Evolutionary conservation across 2,797 vertebrate species (phyloP), one percentile per base, ranked within the genome.

Genomic region (Labroides dimidiatus): DNA sequence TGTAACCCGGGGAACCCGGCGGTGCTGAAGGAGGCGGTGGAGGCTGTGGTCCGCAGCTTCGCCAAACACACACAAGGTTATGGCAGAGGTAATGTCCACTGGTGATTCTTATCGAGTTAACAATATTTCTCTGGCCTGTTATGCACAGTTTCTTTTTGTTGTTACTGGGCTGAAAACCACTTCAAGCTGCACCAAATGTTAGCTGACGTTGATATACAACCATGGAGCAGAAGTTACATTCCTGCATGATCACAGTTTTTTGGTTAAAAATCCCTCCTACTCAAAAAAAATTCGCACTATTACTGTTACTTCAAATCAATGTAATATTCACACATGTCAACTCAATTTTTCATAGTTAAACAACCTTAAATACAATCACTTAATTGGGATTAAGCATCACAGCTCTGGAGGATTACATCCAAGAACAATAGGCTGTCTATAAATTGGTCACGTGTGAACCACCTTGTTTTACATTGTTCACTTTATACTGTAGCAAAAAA

Each of bases 1-100:
- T 90, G 90, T 9, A 87, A 90, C 85, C 90, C 93, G 54, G 92
- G 92, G 73, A 96, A 96, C 87, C 97, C 96, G 20, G 95, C 95
- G 2, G 96, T 98, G 82, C 93, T 98, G 90, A 92, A 96, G 85
- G 97, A 98, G 82, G 97, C 96, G 10, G 97, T 98, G 91, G 97
- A 98, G 90, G 97, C 96, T 12, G 97, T 99, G 81, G 97, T 98
- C 65, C 89, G 96, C 87, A 98, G 97, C 94, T 98, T 99, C 92
- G 97, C 97, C 78, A 98, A 97, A 84, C 97, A 98, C 93, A 99
- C 97, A 9, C 97, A 98, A 75, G 96, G 97, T 64, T 98, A 98
- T 73, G 97, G 97, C 81, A 94, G 97, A 92, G 97, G 97, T 98
- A 93, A 94, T 1, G 23, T 55, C 37, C 23, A 6, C 10, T 0